Conservation (phyloP, 2,888 invertebrate genomes). For the Eustalomyia histrio region DNA sequence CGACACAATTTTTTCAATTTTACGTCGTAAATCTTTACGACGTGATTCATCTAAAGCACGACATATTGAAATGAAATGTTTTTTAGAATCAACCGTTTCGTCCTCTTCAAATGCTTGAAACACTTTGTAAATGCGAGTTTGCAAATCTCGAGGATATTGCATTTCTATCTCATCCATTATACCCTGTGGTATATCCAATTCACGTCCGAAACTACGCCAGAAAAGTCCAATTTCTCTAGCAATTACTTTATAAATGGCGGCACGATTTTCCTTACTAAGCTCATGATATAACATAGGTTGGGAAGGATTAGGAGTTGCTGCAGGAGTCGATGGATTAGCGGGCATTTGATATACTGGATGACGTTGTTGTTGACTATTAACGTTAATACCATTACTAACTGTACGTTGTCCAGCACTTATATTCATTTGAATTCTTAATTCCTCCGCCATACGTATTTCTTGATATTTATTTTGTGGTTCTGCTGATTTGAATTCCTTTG, state of each 20-base stretch:
- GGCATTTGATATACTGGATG: too few relatives aligned
- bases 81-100: slow-evolving; percentile 69
- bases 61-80: slow-evolving; percentile 68
- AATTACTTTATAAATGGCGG: slow-evolving; percentile 73
- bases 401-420: slow-evolving; percentile 40
- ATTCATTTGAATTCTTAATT: slow-evolving; percentile 67
- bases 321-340: background rate
- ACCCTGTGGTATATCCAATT: slow-evolving; percentile 73
- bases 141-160: slow-evolving; percentile 71
- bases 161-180: slow-evolving; percentile 74
- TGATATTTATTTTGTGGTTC: slow-evolving; percentile 68
- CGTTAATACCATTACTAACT: background rate
- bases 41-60: slow-evolving; percentile 71
- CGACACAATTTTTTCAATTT: slow-evolving; percentile 70
- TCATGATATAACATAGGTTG: slow-evolving; percentile 24
- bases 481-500: slow-evolving; percentile 26
- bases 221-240: slow-evolving; percentile 74
- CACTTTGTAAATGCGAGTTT: slow-evolving; percentile 72
- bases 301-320: background rate
- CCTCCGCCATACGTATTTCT: slow-evolving; percentile 69
- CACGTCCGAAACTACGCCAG: slow-evolving; percentile 76
- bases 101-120: slow-evolving; percentile 75
- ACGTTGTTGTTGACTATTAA: background rate
- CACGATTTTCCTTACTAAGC: slow-evolving; percentile 71
- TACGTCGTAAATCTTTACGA: slow-evolving; percentile 72